Evolutionary conservation across 2,888 invertebrate species (phyloP).

Genomic region (Mamestra brassicae): DNA sequence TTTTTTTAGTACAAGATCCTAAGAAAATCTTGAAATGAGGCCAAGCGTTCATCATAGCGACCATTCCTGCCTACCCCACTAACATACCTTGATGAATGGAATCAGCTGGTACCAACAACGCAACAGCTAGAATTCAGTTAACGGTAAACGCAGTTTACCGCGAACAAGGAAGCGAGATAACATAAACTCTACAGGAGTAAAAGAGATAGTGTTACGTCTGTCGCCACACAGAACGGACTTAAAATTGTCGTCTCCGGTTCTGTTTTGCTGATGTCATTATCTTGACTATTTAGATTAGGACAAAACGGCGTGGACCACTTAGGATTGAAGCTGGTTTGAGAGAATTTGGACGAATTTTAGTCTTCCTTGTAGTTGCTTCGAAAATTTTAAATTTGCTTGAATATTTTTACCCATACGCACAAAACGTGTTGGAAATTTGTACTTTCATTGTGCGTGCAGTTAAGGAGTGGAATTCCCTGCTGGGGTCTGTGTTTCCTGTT

Average conservation of each 20-base stretch:
- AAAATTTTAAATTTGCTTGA: too few species aligned
- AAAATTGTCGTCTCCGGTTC: conserved; percentile 55
- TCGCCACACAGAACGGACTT: conserved; percentile 17
- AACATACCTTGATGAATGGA: conserved; percentile 31
- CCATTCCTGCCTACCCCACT: not conserved
- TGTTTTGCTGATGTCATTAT: conserved; percentile 51
- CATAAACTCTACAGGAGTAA: not conserved
- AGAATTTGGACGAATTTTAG: not conserved
- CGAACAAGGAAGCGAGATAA: conserved; percentile 32
- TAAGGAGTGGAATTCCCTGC: too few species aligned
- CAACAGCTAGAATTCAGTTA: conserved; percentile 54
- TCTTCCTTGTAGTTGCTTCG: not conserved
- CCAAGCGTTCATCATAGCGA: not conserved
- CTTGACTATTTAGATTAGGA: conserved; percentile 20
- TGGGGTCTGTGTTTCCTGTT: too few species aligned
- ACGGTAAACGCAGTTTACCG: conserved; percentile 51
- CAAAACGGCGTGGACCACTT: conserved; percentile 17
- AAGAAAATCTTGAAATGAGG: not conserved
- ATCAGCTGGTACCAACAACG: conserved; percentile 50
- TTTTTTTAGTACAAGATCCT: too few species aligned
- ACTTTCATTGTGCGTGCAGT: too few species aligned
- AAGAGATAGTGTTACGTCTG: conserved; percentile 2
- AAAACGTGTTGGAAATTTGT: too few species aligned
- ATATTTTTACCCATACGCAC: too few species aligned
- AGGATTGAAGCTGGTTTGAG: not conserved